Base-by-base conservation (phyloP, 2,888 invertebrate species). In the Buathra laborator region DNA sequence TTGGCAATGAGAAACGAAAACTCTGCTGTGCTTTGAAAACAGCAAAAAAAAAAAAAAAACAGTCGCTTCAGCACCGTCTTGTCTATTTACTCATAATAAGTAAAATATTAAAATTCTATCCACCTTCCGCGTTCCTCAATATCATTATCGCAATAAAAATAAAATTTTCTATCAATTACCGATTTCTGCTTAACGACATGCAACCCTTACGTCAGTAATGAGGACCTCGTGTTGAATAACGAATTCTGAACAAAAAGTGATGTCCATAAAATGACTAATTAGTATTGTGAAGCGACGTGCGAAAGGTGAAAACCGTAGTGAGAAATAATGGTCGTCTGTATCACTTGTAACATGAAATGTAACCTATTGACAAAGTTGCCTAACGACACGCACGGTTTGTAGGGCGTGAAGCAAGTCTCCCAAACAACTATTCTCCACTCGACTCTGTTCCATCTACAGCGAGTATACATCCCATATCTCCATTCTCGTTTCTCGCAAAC, bases 351-450 rank as follows among this genome's bases (percentile, higher is more conserved):
- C 71, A 37, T 37, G 5, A 37, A 71, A 82, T 64, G 44, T 44
- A 70, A 44, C 29, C 14, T 67, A 16, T 37, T 53, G 67, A 56
- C 76, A 64, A 76, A 64, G 70, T 82, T 71, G 32, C 53, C 48
- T 44, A 64, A 64, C 24, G 66, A 56, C 56, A 82, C 64, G 46
- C 44, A 37, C 66, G 29, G 64, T 62, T 77, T 4, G 29, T 7
- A 14, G 46, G 62, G 19, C 46, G 70, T 10, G 24, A 46, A 71
- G n/a, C 19, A 46, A 71, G 32, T 66, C 19, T 32, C 46, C 32
- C 53, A 77, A 82, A 66, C 66, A 66, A 77, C 44, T 46, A 53
- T 48, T 32, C 51, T 51, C 53, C 64, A 67, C 37, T 44, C 32
- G 62, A 32, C 16, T 46, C 37, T n/a, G 59, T 46, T 68, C 46